Evolutionary conservation across 1,140 invertebrate species (phyloP).

Genomic region (Macrostomum lignano): DNA sequence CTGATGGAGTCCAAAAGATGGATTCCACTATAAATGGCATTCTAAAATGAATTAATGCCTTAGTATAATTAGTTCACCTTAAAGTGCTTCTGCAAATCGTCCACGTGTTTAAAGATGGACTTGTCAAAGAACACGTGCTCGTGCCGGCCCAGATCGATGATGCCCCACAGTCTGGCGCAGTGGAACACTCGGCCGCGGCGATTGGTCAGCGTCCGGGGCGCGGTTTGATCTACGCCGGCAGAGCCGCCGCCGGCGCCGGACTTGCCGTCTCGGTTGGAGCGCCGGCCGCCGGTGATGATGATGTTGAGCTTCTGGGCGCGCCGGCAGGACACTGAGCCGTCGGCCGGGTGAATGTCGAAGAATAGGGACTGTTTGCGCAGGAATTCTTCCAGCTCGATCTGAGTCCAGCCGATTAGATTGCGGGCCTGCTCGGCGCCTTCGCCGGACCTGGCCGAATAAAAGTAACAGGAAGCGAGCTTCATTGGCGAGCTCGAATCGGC

Average conservation of each 20-base stretch:
- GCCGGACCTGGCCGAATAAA: no score
- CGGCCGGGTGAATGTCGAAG: slow-evolving; percentile 18
- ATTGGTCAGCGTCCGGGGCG: slow-evolving; percentile 12
- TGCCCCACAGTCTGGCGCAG: slow-evolving; percentile 28
- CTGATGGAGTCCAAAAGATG: neutral
- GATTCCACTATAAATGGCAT: neutral
- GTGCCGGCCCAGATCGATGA: slow-evolving; percentile 27
- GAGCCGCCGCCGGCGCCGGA: slow-evolving; percentile 3
- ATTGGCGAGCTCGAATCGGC: neutral
- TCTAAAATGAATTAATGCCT: neutral
- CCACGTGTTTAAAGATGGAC: slow-evolving; percentile 22
- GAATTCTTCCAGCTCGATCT: slow-evolving; percentile 21
- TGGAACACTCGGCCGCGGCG: slow-evolving; percentile 23
- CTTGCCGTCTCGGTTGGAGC: slow-evolving; percentile 5
- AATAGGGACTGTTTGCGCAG: slow-evolving; percentile 18
- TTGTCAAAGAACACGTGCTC: slow-evolving; percentile 30
- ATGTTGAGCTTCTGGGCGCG: slow-evolving; percentile 24
- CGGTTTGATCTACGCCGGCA: neutral
- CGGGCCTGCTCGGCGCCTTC: slow-evolving; percentile 18
- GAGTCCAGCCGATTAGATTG: slow-evolving; percentile 23
- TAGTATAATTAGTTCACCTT: slow-evolving; percentile 9
- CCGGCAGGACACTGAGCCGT: slow-evolving; percentile 13
- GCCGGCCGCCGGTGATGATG: slow-evolving; percentile 22
- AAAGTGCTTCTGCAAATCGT: slow-evolving; percentile 23
- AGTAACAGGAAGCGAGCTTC: slow-evolving; percentile 6